Base-by-base conservation (phyloP, 2,113 vertebrate species). In the Pandion haliaetus region DNA sequence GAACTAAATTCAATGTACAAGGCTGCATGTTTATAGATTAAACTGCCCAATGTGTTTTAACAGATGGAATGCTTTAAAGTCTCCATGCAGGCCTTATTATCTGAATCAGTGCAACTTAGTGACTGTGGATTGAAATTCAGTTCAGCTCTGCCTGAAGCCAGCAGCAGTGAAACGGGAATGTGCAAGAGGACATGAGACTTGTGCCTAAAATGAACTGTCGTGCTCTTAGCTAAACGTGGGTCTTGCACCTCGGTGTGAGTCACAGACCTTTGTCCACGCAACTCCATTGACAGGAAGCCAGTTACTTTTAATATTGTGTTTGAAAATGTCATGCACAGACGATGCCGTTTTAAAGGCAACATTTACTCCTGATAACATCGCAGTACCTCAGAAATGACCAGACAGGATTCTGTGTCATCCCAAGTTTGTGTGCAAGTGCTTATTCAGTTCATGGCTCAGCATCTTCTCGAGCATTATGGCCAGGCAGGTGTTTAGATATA, bases 181-280 rank as follows among this genome's bases (percentile, higher is more conserved):
- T 44, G 47, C 38, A 40, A 17, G 65, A 36, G 57, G 44, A 44
- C 13, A 6, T 0, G 1, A 57, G 36, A 8, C 25, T 38, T 12
- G 2, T 52, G 59, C 24, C 44, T 3, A 0, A 14, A 34, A 10
- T 5, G 47, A 40, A 5, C 36, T 9, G n/a, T 14, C 0, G 0
- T 59, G 65, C 42, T 62, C 54, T 57, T 5, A 6, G 20, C 65
- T 47, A 23, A 40, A 18, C 3, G 0, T 14, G 58, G 57, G 32
- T 29, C 73, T 70, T n/a, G 23, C 19, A 12, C 74, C 47, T 31
- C 0, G 2, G 1, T 20, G n/a, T 10, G n/a, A 62, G 17, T 45
- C 49, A 20, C 8, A 38, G 63, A 38, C 40, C 80, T n/a, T 23
- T 2, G 31, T 50, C 52, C 47, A 5, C 1, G 4, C 28, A 36